phyloP scores from a whole-genome alignment of 2,113 vertebrate species.

The Mola mola region DNA sequence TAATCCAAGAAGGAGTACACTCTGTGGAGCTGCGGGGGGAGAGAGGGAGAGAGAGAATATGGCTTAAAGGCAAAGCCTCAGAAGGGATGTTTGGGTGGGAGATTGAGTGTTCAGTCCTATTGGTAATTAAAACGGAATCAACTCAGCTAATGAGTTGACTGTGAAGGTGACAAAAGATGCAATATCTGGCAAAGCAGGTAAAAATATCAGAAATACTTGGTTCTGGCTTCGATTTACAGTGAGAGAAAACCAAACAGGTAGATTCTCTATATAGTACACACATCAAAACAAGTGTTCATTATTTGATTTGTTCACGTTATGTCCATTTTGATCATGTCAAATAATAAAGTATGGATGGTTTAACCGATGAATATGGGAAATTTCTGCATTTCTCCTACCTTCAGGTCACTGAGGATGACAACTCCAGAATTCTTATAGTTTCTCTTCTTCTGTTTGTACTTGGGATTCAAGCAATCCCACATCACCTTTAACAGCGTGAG shows the following conservation, averaged over 20 bases:
- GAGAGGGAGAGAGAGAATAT: slow-evolving; percentile 5
- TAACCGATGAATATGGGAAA: background rate
- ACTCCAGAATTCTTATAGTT: slow-evolving; percentile 95
- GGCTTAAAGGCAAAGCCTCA: slow-evolving; percentile 20
- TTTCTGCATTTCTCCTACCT: slow-evolving; percentile 79
- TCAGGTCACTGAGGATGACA: slow-evolving; percentile 89
- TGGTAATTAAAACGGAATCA: slow-evolving; percentile 47
- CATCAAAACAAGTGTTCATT: background rate
- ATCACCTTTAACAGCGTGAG: slow-evolving; percentile 76
- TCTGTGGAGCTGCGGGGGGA: slow-evolving; percentile 87
- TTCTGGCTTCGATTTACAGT: too few relatives aligned
- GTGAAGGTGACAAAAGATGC: slow-evolving; percentile 1
- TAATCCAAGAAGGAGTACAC: slow-evolving; percentile 96
- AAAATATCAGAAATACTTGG: too few relatives aligned
- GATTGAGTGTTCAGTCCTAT: background rate
- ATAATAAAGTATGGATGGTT: background rate
- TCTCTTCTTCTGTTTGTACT: slow-evolving; percentile 94
- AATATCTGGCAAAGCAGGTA: too few relatives aligned
- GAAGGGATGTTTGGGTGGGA: slow-evolving; percentile 6
- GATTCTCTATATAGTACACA: background rate
- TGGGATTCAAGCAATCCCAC: slow-evolving; percentile 95
- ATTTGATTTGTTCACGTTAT: too few relatives aligned
- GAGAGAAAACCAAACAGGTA: background rate
- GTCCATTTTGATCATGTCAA: too few relatives aligned
- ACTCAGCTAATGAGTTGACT: slow-evolving; percentile 37